Evolutionary conservation across 2,797 vertebrate genomes (phyloP).

Genomic region (Ataeniobius toweri): DNA sequence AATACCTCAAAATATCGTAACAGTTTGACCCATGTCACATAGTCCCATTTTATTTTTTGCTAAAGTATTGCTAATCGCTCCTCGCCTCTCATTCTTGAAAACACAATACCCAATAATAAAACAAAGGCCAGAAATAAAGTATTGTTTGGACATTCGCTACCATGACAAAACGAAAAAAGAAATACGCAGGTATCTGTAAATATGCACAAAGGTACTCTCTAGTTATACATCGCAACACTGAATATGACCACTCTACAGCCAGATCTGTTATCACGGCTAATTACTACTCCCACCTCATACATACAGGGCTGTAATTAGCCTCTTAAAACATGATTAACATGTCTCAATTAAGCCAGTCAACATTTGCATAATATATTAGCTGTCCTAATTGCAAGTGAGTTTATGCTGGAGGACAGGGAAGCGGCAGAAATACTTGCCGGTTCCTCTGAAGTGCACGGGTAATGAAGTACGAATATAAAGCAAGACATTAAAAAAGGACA

Average conservation of each 20-base stretch:
- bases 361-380: constrained; percentile 99
- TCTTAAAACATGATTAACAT: constrained; percentile 99
- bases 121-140: neutral
- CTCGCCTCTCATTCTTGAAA: neutral
- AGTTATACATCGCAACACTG: constrained; percentile 49
- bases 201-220: constrained; percentile 22
- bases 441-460: constrained; percentile 53
- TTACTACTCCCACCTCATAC: constrained; percentile 96
- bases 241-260: constrained; percentile 76
- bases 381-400: constrained; percentile 89
- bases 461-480: constrained; percentile 36
- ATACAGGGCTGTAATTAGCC: constrained; percentile 98
- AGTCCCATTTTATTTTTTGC: neutral
- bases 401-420: constrained; percentile 88
- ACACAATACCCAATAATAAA: neutral
- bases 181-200: neutral
- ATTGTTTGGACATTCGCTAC: neutral
- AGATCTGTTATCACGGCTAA: constrained; percentile 94
- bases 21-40: neutral
- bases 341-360: constrained; percentile 91
- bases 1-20: neutral
- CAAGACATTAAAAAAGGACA: constrained; percentile 45
- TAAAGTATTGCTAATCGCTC: neutral
- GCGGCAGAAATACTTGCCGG: constrained; percentile 66
- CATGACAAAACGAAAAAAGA: neutral